Conservation (phyloP, 2,888 invertebrate species). For the Apamea crenata region DNA sequence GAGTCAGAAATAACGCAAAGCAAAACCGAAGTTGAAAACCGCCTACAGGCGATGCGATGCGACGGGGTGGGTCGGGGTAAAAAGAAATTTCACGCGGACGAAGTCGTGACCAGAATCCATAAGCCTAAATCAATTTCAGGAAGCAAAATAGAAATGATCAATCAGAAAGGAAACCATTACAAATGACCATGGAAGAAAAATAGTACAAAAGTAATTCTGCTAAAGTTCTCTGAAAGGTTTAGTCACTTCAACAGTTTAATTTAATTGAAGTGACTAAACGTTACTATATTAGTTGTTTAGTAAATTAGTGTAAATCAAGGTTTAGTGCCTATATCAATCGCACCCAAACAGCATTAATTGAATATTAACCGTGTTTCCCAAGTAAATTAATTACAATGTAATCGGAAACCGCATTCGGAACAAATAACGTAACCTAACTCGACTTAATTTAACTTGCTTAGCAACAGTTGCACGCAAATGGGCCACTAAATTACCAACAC, state of each 20-base stretch:
- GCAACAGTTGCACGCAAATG: slow-evolving; percentile 18
- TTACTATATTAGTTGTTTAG: neutral
- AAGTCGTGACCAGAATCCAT: no score
- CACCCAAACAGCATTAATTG: neutral
- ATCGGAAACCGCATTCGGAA: slow-evolving; percentile 5
- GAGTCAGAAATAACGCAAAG: no score
- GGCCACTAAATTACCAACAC: slow-evolving; percentile 1
- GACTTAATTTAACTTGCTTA: slow-evolving; percentile 27
- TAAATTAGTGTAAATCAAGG: neutral
- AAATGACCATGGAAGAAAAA: neutral
- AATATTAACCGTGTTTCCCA: neutral
- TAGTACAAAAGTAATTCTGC: neutral
- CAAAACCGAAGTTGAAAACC: no score
- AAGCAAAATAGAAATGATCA: neutral
- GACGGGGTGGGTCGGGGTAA: no score
- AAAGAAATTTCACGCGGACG: no score
- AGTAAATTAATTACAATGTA: slow-evolving; percentile 12
- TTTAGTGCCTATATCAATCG: neutral
- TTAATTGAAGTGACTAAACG: no score
- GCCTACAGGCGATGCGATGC: no score
- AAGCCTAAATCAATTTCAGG: neutral
- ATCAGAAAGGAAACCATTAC: neutral
- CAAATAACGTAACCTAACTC: neutral
- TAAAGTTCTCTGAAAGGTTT: neutral
- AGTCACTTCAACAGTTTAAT: neutral